phyloP scores from a whole-genome alignment of 2,888 invertebrate species.

The Pyrrhia umbra region DNA sequence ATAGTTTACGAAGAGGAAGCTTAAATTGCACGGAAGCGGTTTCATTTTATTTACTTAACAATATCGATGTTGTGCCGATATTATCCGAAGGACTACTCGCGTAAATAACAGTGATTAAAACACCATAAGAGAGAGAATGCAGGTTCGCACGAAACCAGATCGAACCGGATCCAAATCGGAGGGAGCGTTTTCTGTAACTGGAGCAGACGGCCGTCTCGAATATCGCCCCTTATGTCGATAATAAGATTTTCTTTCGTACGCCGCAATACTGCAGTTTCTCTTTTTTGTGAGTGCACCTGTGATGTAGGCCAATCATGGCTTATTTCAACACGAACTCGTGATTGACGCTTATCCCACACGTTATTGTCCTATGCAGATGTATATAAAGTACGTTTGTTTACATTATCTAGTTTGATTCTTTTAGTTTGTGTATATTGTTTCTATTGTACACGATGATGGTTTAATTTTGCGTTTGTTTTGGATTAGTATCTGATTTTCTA shows the following conservation, averaged over 20 bases:
- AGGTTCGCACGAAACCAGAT: slow-evolving; percentile 82
- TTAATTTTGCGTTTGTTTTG: too few species aligned
- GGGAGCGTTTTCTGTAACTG: slow-evolving; percentile 88
- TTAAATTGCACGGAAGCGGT: slow-evolving; percentile 41
- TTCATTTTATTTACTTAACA: slow-evolving; percentile 59
- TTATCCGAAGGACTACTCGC: slow-evolving; percentile 63
- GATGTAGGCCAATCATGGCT: slow-evolving; percentile 84
- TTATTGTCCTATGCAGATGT: slow-evolving; percentile 63
- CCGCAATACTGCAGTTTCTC: slow-evolving; percentile 85
- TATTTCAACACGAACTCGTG: slow-evolving; percentile 80
- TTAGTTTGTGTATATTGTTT: neutral
- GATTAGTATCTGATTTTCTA: too few species aligned
- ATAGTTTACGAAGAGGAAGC: slow-evolving; percentile 35
- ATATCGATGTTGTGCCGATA: slow-evolving; percentile 68
- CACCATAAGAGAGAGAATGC: slow-evolving; percentile 85
- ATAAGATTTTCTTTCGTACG: slow-evolving; percentile 87
- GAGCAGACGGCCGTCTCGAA: slow-evolving; percentile 86
- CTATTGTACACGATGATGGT: neutral
- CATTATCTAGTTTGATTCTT: neutral
- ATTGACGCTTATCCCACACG: slow-evolving; percentile 80
- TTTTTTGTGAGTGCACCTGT: slow-evolving; percentile 87
- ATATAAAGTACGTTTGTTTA: slow-evolving; percentile 18
- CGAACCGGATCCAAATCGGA: slow-evolving; percentile 87
- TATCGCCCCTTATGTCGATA: slow-evolving; percentile 88
- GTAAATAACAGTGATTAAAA: slow-evolving; percentile 82